These are phyloP conservation scores for Drosophila obscura DNA, from an alignment of 1,140 invertebrate species.

Conservation along the genomic window DNA sequence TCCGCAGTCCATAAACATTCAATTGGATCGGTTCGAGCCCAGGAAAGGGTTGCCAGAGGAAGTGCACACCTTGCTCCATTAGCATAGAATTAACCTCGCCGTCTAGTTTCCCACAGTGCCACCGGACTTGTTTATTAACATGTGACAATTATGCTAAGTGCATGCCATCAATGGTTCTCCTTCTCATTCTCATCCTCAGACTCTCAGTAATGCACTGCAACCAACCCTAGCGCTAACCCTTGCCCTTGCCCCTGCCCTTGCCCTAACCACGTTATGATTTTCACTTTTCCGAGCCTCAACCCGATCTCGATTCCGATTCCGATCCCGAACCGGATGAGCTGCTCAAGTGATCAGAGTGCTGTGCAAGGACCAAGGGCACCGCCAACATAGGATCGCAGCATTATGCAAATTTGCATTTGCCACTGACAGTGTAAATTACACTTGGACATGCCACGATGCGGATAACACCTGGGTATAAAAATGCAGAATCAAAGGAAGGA, in stretches of 20 bases:
- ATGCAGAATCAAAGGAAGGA: slow-evolving; percentile 34
- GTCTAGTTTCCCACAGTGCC: slow-evolving; percentile 52
- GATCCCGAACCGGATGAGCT: slow-evolving; percentile 51
- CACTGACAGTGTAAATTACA: slow-evolving; percentile 57
- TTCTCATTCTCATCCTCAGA: slow-evolving; percentile 3
- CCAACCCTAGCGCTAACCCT: slow-evolving; percentile 27
- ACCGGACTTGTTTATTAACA: slow-evolving; percentile 69
- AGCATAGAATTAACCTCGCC: slow-evolving; percentile 68
- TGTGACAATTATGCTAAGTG: slow-evolving; percentile 74
- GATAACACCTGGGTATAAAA: slow-evolving; percentile 65
- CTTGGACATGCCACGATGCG: slow-evolving; percentile 53
- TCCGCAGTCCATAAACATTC: slow-evolving; percentile 53
- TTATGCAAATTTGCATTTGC: slow-evolving; percentile 62
- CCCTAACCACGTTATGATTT: slow-evolving; percentile 33
- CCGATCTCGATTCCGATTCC: slow-evolving; percentile 20
- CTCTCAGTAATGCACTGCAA: too few species aligned
- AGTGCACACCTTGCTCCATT: slow-evolving; percentile 77
- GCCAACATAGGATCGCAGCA: slow-evolving; percentile 14
- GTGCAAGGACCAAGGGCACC: slow-evolving; percentile 44
- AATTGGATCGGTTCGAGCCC: slow-evolving; percentile 20
- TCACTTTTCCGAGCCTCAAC: slow-evolving; percentile 34
- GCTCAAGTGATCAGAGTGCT: neutral
- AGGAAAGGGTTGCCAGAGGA: slow-evolving; percentile 58
- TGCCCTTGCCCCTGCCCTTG: slow-evolving; percentile 21
- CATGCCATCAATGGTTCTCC: slow-evolving; percentile 30